Evolutionary conservation across 2,797 vertebrate species (phyloP).

Genomic region (Harpagifer antarcticus): DNA sequence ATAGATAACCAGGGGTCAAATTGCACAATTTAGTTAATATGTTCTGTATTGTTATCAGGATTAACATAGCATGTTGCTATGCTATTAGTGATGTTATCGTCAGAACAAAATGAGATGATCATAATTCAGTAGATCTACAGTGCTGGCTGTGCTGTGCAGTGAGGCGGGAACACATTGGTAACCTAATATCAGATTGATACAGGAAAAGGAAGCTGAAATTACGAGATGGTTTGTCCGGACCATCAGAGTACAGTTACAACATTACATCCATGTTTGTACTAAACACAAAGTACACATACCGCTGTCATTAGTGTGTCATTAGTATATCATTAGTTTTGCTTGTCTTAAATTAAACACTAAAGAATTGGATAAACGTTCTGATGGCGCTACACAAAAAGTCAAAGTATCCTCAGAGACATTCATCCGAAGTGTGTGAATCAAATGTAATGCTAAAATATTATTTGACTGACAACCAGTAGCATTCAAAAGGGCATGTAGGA

Average conservation of each 20-base stretch:
- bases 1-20: not conserved
- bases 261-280: not conserved
- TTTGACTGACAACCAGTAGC: too few species aligned
- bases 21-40: slow-evolving; percentile 11
- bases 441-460: not conserved
- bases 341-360: not conserved
- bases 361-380: not conserved
- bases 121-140: not conserved
- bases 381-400: not conserved
- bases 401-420: not conserved
- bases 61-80: not conserved
- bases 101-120: slow-evolving; percentile 6
- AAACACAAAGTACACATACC: not conserved
- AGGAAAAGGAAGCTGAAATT: slow-evolving; percentile 2
- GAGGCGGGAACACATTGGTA: not conserved
- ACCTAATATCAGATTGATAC: slow-evolving; percentile 7
- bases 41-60: not conserved
- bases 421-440: not conserved
- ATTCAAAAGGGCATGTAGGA: not conserved
- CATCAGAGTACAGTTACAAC: slow-evolving; percentile 7
- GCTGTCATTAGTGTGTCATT: not conserved
- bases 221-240: not conserved
- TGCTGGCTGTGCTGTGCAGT: not conserved
- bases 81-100: slow-evolving; percentile 12
- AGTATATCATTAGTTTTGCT: not conserved